Evolutionary conservation across 2,113 vertebrate species (phyloP), one percentile per base, ranked within the genome.

Genomic region (Tychaedon coryphoeus): DNA sequence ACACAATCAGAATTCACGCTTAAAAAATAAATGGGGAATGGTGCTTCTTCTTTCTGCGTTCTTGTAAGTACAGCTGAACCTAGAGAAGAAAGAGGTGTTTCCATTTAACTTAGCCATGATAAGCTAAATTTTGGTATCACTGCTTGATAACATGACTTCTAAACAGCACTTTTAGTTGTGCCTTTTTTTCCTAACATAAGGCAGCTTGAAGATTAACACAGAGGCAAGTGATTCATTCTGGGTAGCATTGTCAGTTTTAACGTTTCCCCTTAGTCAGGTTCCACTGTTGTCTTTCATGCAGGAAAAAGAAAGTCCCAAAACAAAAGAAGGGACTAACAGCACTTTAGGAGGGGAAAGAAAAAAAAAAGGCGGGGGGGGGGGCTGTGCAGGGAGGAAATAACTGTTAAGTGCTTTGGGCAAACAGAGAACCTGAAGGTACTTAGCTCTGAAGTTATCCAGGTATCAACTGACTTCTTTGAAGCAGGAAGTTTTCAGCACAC

Each of bases 321-420:
- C 42, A 72, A 76, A 70, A 69, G 12, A 64, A 53, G 9, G 38
- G 24, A 66, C 19, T 57, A 53, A 47, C 6, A 60, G 19, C 19
- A 51, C 33, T 43, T 18, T 0, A n/a, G 26, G 9, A 12, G 38
- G 38, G 36, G 9, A 36, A 8, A n/a, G 34, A 8, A 12, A 16
- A 20, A 12, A 10, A 13, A 14, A 31, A 8, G 12, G 13, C 1
- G 5, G 5, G 8, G 5, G 8, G 3, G 5, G 23, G 5, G 1
- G 3, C 13, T 5, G 40, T 40, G 12, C 40, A 40, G 5, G 4
- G 14, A 7, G 13, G 5, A 31, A 29, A 10, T 34, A 66, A 18
- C 3, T 47, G 0, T 43, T 65, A 31, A 15, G 24, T 28, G 6
- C 22, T 88, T 56, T 66, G 31, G 48, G 43, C 57, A 92, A 61